These are phyloP conservation scores for Drosophila imparisetae DNA, from an alignment of 2,888 invertebrate species.

Conservation along the genomic window DNA sequence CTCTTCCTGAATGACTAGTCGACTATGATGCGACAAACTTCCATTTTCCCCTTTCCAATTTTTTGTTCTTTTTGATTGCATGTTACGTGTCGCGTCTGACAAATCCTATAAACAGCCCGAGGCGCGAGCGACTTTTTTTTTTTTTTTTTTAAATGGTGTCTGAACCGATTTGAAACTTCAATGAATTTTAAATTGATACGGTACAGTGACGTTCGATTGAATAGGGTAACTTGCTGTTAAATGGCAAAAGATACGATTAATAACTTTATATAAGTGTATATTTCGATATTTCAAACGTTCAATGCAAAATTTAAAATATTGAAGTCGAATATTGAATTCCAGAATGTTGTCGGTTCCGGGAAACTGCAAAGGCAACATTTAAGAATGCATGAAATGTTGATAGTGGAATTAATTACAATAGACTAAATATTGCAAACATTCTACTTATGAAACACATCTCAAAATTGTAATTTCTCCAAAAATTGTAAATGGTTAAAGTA, in stretches of 20 bases:
- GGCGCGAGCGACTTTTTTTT: conserved; percentile 49
- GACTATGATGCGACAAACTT: conserved; percentile 64
- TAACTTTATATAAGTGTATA: too few relatives aligned
- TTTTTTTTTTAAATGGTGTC: conserved; percentile 36
- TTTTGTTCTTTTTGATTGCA: conserved; percentile 21
- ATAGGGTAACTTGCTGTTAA: conserved; percentile 15
- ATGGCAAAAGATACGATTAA: not conserved
- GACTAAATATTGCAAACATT: not conserved
- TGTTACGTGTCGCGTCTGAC: conserved; percentile 54
- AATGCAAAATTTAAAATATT: not conserved
- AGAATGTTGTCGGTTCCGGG: not conserved
- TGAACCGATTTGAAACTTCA: conserved; percentile 65
- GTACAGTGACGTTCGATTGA: conserved; percentile 33
- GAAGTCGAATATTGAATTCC: too few relatives aligned
- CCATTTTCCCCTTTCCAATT: conserved; percentile 12
- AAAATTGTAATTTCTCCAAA: not conserved
- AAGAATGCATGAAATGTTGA: not conserved
- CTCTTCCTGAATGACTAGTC: conserved; percentile 44
- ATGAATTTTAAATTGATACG: conserved; percentile 77
- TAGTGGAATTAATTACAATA: too few relatives aligned
- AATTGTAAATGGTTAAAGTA: not conserved
- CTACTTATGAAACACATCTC: not conserved
- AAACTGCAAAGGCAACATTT: not conserved
- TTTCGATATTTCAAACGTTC: not conserved
- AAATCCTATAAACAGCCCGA: conserved; percentile 74